Evolutionary conservation across 2,888 invertebrate genomes (phyloP).

Genomic region (Rhyacophila evoluta): DNA sequence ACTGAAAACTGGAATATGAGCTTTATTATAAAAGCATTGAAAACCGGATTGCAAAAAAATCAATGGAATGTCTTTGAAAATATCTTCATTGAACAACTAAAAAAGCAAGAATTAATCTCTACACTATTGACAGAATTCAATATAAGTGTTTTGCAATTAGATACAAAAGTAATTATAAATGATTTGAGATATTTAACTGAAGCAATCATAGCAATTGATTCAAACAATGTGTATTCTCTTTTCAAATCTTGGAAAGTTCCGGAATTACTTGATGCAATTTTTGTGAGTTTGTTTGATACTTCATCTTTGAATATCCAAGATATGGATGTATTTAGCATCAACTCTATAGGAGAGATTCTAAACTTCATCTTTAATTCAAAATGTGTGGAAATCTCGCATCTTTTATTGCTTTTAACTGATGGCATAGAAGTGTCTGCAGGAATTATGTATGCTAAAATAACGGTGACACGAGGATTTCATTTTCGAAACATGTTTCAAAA

Average conservation of each 20-base stretch:
- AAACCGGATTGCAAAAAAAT: not conserved
- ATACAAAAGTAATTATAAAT: not conserved
- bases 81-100: not conserved
- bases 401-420: not conserved
- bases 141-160: not conserved
- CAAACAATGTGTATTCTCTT: not conserved
- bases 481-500: not conserved
- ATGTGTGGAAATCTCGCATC: not conserved
- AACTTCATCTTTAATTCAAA: conserved; percentile 39
- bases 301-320: not conserved
- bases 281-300: not conserved
- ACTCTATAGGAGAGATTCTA: conserved; percentile 23
- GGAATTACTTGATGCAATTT: not conserved
- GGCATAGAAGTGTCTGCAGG: not conserved
- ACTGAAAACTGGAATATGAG: not conserved
- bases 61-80: conserved; percentile 34
- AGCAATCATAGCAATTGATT: not conserved
- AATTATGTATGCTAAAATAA: not conserved
- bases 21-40: conserved; percentile 6
- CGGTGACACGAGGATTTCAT: not conserved
- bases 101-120: conserved; percentile 16
- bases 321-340: conserved; percentile 20
- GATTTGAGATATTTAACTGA: not conserved
- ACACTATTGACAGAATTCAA: not conserved
- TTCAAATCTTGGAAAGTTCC: not conserved